Base-by-base conservation (phyloP, 2,797 vertebrate genomes). In the Gastrophryne carolinensis region DNA sequence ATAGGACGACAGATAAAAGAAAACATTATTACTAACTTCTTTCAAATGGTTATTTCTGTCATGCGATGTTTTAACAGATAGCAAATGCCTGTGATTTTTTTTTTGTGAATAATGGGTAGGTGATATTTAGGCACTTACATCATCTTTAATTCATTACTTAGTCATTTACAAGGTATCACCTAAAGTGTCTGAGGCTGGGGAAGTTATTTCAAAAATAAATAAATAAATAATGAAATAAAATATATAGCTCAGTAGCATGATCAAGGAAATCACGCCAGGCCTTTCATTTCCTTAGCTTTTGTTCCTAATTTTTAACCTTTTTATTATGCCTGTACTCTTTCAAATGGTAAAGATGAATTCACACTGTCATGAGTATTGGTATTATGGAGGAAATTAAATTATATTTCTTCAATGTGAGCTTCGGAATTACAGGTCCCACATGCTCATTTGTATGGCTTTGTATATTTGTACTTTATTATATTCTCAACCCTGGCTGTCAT, bases 241-340 rank as follows among this genome's bases (percentile, higher is more conserved):
- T 35, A 35, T 52, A 21, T 10, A 6, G 44, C 30, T 53, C 32
- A 21, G 29, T 56, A 39, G 21, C n/a, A 27, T 52, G 17, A 49
- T 47, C 27, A 49, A 12, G 47, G 8, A 27, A 34, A 12, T 35
- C 35, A 56, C 35, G 41, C 17, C 57, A 15, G 29, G 30, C 47
- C 34, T 72, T 72, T 72, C n/a, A 53, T 62, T 72, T 53, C 30
- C 35, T 62, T 62, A 72, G 44, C 70, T 39, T 62, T 30, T 37
- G 58, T 53, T 57, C 58, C 61, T 72, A 37, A 62, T 63, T 53
- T 72, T 47, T 72, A 72, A 72, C 57, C 58, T 63, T 47, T 27
- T 62, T 63, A 53, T 72, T 62, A 72, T 72, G 70, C 58, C 47
- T 62, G 39, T n/a, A 39, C 57, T 60, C 54, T 63, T 72, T 63